phyloP scores from a whole-genome alignment of 1,140 invertebrate genomes.

The Drosophila sulfurigaster region DNA sequence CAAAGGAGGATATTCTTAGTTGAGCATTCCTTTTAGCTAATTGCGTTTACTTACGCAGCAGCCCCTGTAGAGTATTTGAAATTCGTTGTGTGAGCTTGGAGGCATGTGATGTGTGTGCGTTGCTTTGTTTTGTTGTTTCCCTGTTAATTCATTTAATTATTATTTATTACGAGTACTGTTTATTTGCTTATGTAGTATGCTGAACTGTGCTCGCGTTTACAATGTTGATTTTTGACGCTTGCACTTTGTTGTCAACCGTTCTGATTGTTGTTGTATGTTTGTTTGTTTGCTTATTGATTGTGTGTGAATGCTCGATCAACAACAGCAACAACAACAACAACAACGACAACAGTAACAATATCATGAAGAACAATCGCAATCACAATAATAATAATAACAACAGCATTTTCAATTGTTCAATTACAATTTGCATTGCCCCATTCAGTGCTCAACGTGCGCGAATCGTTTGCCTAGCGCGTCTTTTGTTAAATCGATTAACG shows the following conservation, averaged over 20 bases:
- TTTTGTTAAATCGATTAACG: slow-evolving; percentile 49
- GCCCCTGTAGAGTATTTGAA: neutral
- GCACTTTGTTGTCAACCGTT: slow-evolving; percentile 37
- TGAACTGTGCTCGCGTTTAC: slow-evolving; percentile 40
- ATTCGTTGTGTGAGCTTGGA: slow-evolving; percentile 9
- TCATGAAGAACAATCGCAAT: slow-evolving; percentile 20
- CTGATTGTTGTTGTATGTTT: slow-evolving; percentile 54
- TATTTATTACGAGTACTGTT: slow-evolving; percentile 69
- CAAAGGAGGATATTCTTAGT: slow-evolving; percentile 32
- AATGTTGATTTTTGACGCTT: slow-evolving; percentile 76
- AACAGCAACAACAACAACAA: slow-evolving; percentile 14
- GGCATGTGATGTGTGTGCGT: slow-evolving; percentile 4
- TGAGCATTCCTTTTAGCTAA: neutral
- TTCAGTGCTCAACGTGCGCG: slow-evolving; percentile 33
- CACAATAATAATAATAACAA: slow-evolving; percentile 27
- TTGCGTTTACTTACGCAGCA: neutral
- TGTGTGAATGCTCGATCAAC: slow-evolving; percentile 38
- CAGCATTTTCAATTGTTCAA: slow-evolving; percentile 50
- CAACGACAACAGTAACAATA: slow-evolving; percentile 22
- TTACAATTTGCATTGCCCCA: slow-evolving; percentile 58
- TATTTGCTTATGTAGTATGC: slow-evolving; percentile 66
- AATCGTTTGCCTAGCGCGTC: slow-evolving; percentile 38
- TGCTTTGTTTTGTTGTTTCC: slow-evolving; percentile 36
- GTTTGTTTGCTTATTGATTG: slow-evolving; percentile 54
- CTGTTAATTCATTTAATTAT: slow-evolving; percentile 78